A percentile compares a stretch with the other conserved stretches of the same genome.
Conservation (phyloP, 1,140 invertebrate species). For the Brachionus manjavacas region DNA sequence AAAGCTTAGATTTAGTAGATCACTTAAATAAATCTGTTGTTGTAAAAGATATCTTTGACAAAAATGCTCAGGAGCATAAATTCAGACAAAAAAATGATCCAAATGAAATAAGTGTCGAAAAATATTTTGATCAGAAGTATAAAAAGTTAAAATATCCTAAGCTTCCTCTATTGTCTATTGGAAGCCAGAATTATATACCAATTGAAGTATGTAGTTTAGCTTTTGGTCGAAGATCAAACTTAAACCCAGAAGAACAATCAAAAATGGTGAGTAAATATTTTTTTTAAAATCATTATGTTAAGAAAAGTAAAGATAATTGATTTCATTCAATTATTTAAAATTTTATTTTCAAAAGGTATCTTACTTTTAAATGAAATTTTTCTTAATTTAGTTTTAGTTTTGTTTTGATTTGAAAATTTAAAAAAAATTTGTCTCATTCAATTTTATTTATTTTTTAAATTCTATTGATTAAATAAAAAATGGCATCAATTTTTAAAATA, state of each 20-base stretch:
- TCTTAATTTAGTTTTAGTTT: too few species aligned
- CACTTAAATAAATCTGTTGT: background rate
- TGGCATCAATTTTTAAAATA: too few species aligned
- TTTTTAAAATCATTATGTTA: background rate
- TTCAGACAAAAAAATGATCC: background rate
- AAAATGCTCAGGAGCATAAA: background rate
- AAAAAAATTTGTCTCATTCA: too few species aligned
- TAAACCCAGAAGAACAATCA: background rate
- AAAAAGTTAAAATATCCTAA: background rate
- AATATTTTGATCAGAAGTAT: background rate
- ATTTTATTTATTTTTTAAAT: too few species aligned
- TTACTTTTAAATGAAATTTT: too few species aligned
- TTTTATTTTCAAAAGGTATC: too few species aligned
- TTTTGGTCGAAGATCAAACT: background rate
- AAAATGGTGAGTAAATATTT: background rate
- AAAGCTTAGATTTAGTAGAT: background rate
- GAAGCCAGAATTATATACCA: background rate
- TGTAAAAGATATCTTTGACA: background rate
- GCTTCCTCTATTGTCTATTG: background rate
- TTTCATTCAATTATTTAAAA: background rate
- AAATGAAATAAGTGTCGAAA: background rate
- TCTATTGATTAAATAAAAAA: too few species aligned
- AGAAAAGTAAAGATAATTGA: background rate
- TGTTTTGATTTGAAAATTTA: too few species aligned
- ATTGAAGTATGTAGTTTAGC: background rate